Evolutionary conservation across 2,113 vertebrate species (phyloP), one percentile per base, ranked within the genome.

Genomic region (Siniperca chuatsi): DNA sequence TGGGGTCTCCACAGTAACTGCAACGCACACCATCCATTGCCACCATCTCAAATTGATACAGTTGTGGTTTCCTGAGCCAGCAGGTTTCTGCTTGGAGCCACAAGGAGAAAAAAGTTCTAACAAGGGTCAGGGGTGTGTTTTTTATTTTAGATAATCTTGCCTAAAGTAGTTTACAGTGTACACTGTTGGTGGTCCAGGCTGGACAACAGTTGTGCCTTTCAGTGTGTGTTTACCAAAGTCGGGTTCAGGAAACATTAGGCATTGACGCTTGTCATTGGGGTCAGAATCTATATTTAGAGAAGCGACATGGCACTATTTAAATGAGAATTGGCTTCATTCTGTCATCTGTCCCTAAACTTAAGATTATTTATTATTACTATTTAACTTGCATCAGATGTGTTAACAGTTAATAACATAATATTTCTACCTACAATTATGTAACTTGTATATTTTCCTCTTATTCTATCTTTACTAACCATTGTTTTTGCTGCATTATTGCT

Each of bases 1-100:
- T 16, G 85, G 81, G 89, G 84, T 87, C 75, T 90, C 88, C 86
- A 73, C 23, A 2, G 61, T 72, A 75, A 83, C 82, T 62, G 68
- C 35, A 50, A 35, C 42, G 57, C 71, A 75, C 54, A 60, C 55
- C 65, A 23, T 71, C 60, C 48, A 44, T 46, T 5, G 12, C 71
- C 58, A 42, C 1, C 18, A 15, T 54, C 25, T 60, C 23, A 44
- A 33, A 42, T 0, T 62, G 73, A 50, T 40, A n/a, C 4, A 8
- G 21, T 21, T 75, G 54, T 42, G 6, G 13, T n/a, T 84, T 78
- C 13, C 46, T 25, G 20, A 65, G 9, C 61, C 40, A 20, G 20
- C 40, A 73, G 55, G 52, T 67, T 76, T 48, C 57, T 18, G 44
- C 21, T 54, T 13, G 20, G 46, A 82, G 35, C 8, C 33, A 37